A percentile compares a stretch with the other conserved stretches of the same genome.
These are phyloP conservation scores for Metalampra italica DNA, from an alignment of 2,888 invertebrate species.

Conservation along the genomic window DNA sequence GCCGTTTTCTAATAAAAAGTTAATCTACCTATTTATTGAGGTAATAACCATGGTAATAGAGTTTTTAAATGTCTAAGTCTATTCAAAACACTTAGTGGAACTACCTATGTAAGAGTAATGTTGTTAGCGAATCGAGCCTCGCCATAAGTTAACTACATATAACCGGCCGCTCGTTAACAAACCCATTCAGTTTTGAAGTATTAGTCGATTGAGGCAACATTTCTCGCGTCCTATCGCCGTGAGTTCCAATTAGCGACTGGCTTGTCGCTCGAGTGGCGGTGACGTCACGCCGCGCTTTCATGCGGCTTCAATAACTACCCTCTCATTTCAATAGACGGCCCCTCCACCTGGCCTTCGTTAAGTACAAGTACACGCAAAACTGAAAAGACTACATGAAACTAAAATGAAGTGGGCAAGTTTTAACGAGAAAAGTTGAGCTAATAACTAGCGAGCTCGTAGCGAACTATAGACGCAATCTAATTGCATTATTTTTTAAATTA, in stretches of 20 bases:
- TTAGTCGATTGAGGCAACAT: slow-evolving; percentile 73
- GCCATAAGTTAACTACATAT: slow-evolving; percentile 54
- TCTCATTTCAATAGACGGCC: slow-evolving; percentile 72
- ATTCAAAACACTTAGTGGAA: background rate
- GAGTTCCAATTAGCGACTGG: slow-evolving; percentile 77
- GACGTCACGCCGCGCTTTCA: slow-evolving; percentile 74
- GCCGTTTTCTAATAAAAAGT: too few species aligned
- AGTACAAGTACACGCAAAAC: slow-evolving; percentile 56
- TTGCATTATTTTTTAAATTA: slow-evolving; percentile 65
- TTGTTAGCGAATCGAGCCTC: slow-evolving; percentile 44
- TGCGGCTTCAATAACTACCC: slow-evolving; percentile 75
- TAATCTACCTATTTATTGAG: too few species aligned
- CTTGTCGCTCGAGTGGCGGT: slow-evolving; percentile 68
- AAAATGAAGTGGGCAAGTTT: slow-evolving; percentile 57
- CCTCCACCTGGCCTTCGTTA: slow-evolving; percentile 76
- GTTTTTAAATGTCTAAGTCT: too few species aligned
- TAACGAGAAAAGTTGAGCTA: slow-evolving; percentile 69
- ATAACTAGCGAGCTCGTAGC: slow-evolving; percentile 39
- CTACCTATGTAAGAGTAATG: slow-evolving; percentile 30
- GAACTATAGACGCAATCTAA: slow-evolving; percentile 33
- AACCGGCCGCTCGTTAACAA: slow-evolving; percentile 73
- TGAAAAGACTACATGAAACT: slow-evolving; percentile 64
- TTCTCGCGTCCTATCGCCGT: slow-evolving; percentile 72
- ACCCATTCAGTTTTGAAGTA: slow-evolving; percentile 75
- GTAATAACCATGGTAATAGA: too few species aligned